phyloP scores from a whole-genome alignment of 2,797 vertebrate genomes.

The Muraenolepis orangiensis region DNA sequence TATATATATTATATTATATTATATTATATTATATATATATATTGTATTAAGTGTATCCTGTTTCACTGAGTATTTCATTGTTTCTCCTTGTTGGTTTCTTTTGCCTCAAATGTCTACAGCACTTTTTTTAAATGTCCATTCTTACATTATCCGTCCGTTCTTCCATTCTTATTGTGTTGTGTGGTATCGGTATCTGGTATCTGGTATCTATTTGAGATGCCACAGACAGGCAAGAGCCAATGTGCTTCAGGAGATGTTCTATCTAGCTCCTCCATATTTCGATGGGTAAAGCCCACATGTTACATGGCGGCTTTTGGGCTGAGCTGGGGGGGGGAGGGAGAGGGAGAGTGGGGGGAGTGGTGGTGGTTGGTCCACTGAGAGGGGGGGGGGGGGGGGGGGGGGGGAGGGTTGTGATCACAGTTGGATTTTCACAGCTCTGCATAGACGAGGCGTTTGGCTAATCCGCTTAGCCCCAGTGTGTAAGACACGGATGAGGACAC shows the following conservation, averaged over 20 bases:
- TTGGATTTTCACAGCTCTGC: constrained; percentile 69
- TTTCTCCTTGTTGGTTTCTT: neutral
- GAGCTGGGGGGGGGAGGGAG: neutral
- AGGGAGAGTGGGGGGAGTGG: constrained; percentile 33
- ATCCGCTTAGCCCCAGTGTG: constrained; percentile 77
- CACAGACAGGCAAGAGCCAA: constrained; percentile 25
- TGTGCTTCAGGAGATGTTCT: constrained; percentile 33
- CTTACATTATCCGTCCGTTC: too few relatives aligned
- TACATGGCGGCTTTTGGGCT: neutral
- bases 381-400: neutral
- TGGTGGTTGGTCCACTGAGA: neutral
- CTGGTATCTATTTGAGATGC: constrained; percentile 31
- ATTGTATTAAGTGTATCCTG: constrained; percentile 12
- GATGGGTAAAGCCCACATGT: constrained; percentile 31
- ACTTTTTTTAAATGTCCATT: constrained; percentile 14
- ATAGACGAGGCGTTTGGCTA: constrained; percentile 70
- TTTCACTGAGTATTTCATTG: constrained; percentile 20
- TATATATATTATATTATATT: constrained; percentile 6
- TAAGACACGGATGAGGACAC: constrained; percentile 62
- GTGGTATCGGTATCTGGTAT: too few relatives aligned
- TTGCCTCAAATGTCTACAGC: neutral
- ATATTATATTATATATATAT: constrained; percentile 4
- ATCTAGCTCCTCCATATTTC: constrained; percentile 34
- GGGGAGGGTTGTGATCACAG: constrained; percentile 43
- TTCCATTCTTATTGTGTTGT: constrained; percentile 14